A percentile compares a stretch with the other conserved stretches of the same genome.
Conservation (phyloP, 2,888 invertebrate species). For the Danaus chrysippus region DNA sequence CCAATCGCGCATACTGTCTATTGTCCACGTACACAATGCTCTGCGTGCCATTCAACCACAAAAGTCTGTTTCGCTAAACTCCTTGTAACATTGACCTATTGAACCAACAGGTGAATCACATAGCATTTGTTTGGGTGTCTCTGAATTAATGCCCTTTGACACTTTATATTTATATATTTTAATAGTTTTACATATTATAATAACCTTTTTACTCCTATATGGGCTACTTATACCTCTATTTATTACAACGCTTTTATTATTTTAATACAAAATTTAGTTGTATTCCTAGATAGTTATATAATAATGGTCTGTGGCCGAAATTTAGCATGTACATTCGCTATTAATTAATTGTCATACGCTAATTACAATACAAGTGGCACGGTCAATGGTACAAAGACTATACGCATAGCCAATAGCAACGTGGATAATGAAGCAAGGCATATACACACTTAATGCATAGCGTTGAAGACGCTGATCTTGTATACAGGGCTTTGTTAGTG, state of each 20-base stretch:
- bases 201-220: slow-evolving; percentile 12
- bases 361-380: slow-evolving; percentile 64
- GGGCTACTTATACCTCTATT: slow-evolving; percentile 10
- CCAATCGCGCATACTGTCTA: slow-evolving; percentile 67
- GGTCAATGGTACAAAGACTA: slow-evolving; percentile 60
- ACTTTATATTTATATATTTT: slow-evolving; percentile 21
- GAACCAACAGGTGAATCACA: slow-evolving; percentile 73
- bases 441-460: slow-evolving; percentile 43
- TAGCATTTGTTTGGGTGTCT: slow-evolving; percentile 74
- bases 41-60: slow-evolving; percentile 65
- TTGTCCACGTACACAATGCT: slow-evolving; percentile 65
- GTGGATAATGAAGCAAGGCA: slow-evolving; percentile 25
- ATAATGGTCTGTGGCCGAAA: slow-evolving; percentile 29
- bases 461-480: slow-evolving; percentile 68
- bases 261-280: too few species aligned
- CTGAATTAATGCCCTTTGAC: slow-evolving; percentile 53
- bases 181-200: not conserved
- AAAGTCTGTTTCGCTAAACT: slow-evolving; percentile 75
- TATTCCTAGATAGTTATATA: not conserved
- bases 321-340: slow-evolving; percentile 59
- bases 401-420: slow-evolving; percentile 28
- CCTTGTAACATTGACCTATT: slow-evolving; percentile 77
- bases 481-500: slow-evolving; percentile 63
- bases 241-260: not conserved
- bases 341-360: slow-evolving; percentile 73